Base-by-base conservation (phyloP, 1,140 invertebrate species). In the Littorina saxatilis region DNA sequence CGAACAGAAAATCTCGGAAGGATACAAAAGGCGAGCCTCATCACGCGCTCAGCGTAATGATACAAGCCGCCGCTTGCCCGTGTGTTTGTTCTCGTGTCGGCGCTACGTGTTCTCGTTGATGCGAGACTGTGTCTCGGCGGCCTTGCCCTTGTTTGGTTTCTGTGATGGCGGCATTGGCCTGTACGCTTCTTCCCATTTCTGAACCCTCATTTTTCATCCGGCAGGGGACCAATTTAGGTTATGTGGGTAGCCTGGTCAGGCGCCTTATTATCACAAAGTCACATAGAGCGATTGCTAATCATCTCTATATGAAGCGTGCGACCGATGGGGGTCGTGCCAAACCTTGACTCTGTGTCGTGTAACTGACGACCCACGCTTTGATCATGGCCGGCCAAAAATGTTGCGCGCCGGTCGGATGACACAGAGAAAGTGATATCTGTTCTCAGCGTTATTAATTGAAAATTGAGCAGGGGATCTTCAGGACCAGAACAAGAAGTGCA, bases 61-160 rank as follows among this genome's bases (percentile, higher is more conserved):
- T 73, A 43, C 37, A 43, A 32, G 40, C 13, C 37, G n/a, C 23
- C 39, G 70, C n/a, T 32, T n/a, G 29, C 29, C 23, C 37, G 43
- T 73, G 17, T 73, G 70, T 73, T 73, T 73, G 37, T 43, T 73
- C 39, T 73, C 70, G 70, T 39, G 37, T 43, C 35, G 39, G 13
- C 39, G 35, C 70, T 13, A 73, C 70, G 70, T 73, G 70, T 40
- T 73, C 70, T 73, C 70, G 39, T 73, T 39, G 17, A n/a, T 13
- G 17, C 35, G 70, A 43, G 70, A 73, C n/a, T 37, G n/a, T 35
- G 40, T 73, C 40, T 43, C 70, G 20, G 23, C 11, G 39, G 37
- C n/a, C 70, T 39, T 40, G 29, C 1, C 39, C n/a, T 9, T 73
- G 70, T 73, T 73, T 73, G 68, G 29, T 37, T 37, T 37, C 32